Evolutionary conservation across 2,888 invertebrate species (phyloP).

Genomic region (Blera fallax): DNA sequence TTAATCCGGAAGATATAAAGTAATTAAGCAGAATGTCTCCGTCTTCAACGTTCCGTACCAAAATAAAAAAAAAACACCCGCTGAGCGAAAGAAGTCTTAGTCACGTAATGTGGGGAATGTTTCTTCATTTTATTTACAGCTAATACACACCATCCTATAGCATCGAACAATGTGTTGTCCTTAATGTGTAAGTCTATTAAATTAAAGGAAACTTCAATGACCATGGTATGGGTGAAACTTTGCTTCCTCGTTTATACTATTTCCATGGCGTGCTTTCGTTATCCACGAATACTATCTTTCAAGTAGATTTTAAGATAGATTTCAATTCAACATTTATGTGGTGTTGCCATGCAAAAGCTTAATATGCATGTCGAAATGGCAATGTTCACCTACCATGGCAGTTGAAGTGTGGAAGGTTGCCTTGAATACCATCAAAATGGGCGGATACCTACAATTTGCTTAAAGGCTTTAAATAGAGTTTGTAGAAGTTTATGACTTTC

Average conservation of each 20-base stretch:
- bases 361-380: too few species aligned
- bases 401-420: too few species aligned
- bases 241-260: too few species aligned
- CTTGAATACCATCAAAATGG: too few species aligned
- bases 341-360: too few species aligned
- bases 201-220: background rate
- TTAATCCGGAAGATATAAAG: conserved; percentile 40
- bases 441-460: too few species aligned
- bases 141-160: background rate
- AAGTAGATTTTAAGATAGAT: too few species aligned
- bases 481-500: too few species aligned
- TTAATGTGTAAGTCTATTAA: background rate
- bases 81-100: background rate
- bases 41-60: conserved; percentile 9
- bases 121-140: background rate
- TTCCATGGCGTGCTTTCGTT: background rate
- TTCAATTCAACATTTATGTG: too few species aligned
- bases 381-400: too few species aligned
- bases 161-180: background rate
- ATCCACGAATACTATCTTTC: background rate
- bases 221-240: background rate
- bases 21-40: conserved; percentile 51
- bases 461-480: too few species aligned
- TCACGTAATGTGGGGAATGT: background rate
- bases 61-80: background rate